A percentile compares a stretch with the other conserved stretches of the same genome.
Evolutionary conservation across 2,113 vertebrate species (phyloP).

Genomic region (Platysteira castanea): DNA sequence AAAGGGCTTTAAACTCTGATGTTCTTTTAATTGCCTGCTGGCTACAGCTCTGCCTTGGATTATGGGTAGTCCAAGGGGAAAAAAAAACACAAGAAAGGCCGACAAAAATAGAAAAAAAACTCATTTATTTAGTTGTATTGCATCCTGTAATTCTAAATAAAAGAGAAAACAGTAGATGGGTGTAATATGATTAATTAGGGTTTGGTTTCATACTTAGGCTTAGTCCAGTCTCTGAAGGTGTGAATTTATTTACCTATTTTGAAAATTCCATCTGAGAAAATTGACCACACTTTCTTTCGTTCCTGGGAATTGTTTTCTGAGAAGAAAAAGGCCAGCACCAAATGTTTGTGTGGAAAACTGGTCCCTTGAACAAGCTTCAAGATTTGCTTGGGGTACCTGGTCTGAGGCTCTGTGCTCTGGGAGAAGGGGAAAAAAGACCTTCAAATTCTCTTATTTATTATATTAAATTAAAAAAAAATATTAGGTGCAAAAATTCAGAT

Average conservation of each 20-base stretch:
- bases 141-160: neutral
- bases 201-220: neutral
- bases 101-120: neutral
- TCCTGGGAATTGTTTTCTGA: neutral
- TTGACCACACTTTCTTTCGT: neutral
- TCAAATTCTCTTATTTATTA: neutral
- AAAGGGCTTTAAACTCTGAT: conserved; percentile 21
- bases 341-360: neutral
- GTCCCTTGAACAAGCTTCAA: neutral
- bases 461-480: neutral
- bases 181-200: neutral
- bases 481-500: neutral
- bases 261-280: neutral
- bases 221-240: neutral
- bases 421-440: neutral
- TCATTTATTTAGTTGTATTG: neutral
- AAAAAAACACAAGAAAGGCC: neutral
- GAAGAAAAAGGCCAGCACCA: neutral
- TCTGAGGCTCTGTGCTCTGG: neutral
- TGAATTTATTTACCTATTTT: neutral
- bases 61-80: neutral
- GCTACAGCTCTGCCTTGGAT: neutral
- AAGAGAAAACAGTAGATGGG: neutral
- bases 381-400: neutral
- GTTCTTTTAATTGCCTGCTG: conserved; percentile 38